Evolutionary conservation across 1,140 invertebrate species (phyloP).

Genomic region (Metopolophium dirhodum): DNA sequence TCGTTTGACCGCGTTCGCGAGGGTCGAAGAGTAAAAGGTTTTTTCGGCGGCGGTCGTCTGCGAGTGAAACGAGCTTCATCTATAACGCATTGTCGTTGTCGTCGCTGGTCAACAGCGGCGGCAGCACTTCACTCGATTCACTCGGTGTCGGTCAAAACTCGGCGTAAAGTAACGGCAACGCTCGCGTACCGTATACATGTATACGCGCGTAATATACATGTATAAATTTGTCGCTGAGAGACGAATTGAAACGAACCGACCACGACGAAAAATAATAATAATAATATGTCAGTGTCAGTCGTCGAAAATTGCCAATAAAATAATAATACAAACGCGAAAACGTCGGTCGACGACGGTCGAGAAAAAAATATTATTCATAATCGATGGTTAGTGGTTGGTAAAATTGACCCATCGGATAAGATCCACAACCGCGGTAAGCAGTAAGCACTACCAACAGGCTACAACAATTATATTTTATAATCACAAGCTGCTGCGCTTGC

Average conservation of each 20-base stretch:
- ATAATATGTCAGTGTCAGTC: background rate
- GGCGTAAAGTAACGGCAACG: background rate
- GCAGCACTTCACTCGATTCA: slow-evolving; percentile 25
- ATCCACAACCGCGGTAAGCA: slow-evolving; percentile 22
- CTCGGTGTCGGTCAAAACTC: slow-evolving; percentile 9
- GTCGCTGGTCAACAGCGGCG: background rate
- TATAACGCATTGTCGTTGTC: slow-evolving; percentile 15
- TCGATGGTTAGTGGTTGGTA: slow-evolving; percentile 55
- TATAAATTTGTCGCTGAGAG: background rate
- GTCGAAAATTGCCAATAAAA: background rate
- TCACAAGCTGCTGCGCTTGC: background rate
- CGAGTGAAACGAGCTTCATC: background rate
- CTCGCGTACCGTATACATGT: background rate
- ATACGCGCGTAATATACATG: slow-evolving; percentile 11
- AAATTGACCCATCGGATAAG: slow-evolving; percentile 37
- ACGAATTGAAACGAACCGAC: background rate
- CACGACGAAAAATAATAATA: background rate
- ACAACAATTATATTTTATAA: background rate
- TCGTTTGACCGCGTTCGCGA: background rate
- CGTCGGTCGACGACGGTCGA: background rate
- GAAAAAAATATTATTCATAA: slow-evolving; percentile 43
- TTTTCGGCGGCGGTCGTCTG: background rate
- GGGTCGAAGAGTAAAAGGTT: background rate
- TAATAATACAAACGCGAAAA: slow-evolving; percentile 17
- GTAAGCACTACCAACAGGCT: background rate